Percentiles rank a stretch among this genome's conserved stretches.
phyloP scores from a whole-genome alignment of 2,888 invertebrate genomes.

The Meiosimyza decipiens region DNA sequence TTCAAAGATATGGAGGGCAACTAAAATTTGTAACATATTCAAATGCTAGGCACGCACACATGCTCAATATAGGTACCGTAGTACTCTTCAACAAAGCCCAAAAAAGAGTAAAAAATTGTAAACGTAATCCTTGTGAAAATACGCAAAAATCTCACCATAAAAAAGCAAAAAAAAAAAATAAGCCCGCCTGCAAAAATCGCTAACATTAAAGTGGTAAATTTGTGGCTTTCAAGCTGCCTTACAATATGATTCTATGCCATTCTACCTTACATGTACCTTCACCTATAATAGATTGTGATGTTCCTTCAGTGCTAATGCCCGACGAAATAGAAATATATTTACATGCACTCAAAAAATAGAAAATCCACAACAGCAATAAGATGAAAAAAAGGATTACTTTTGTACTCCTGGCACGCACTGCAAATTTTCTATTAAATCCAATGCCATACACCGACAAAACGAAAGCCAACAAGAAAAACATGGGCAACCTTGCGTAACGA shows the following conservation, averaged over 20 bases:
- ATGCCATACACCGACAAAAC: background rate
- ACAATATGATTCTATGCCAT: too few relatives aligned
- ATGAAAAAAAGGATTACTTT: background rate
- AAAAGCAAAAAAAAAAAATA: constrained; percentile 2
- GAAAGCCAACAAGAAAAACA: background rate
- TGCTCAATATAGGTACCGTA: background rate
- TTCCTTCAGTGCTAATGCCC: background rate
- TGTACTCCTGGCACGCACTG: constrained; percentile 10
- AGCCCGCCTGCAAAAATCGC: background rate
- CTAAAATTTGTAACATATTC: constrained; percentile 5
- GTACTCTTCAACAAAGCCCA: background rate
- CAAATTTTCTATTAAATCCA: constrained; percentile 11
- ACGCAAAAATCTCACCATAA: background rate
- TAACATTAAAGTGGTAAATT: constrained; percentile 28
- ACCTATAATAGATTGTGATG: constrained; percentile 17
- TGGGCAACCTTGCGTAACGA: background rate
- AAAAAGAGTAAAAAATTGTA: background rate
- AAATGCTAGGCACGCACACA: constrained; percentile 20
- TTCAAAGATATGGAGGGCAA: too few relatives aligned
- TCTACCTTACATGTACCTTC: background rate
- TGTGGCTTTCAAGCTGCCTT: constrained; percentile 1
- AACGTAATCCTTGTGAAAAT: background rate
- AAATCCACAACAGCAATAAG: too few relatives aligned
- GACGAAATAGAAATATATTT: background rate
- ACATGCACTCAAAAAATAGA: too few relatives aligned